Evolutionary conservation across 2,113 vertebrate species (phyloP).

Genomic region (Synodontis membranacea): DNA sequence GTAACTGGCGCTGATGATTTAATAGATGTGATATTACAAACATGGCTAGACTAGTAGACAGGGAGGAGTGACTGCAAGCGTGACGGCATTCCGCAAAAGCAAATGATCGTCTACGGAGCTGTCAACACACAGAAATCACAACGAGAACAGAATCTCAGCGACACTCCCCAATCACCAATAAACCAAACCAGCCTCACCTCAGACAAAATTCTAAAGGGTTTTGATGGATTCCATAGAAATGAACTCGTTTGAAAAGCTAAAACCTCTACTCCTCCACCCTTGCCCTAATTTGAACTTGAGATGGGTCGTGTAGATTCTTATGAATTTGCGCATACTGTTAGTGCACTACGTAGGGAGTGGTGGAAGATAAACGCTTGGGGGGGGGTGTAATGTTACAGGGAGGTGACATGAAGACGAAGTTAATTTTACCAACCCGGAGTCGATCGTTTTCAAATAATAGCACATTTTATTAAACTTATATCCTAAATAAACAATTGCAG

Average conservation of each 20-base stretch:
- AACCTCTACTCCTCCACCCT: not conserved
- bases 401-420: not conserved
- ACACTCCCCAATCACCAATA: conserved; percentile 11
- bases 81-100: not conserved
- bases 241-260: not conserved
- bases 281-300: not conserved
- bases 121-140: conserved; percentile 8
- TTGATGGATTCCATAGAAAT: not conserved
- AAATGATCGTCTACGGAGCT: conserved; percentile 5
- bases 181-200: conserved; percentile 19
- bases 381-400: not conserved
- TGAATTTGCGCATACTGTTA: not conserved
- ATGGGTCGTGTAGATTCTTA: not conserved
- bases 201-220: not conserved
- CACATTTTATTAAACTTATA: not conserved
- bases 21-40: conserved; percentile 10
- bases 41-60: conserved; percentile 21
- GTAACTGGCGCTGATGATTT: conserved; percentile 3
- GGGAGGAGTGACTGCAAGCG: conserved; percentile 7
- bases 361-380: not conserved
- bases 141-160: conserved; percentile 2
- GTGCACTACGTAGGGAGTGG: not conserved
- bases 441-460: not conserved
- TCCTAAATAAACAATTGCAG: no score
- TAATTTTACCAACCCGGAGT: not conserved